A percentile compares a stretch with the other conserved stretches of the same genome.
These are phyloP conservation scores for Phocides pigmalion DNA, from an alignment of 1,140 invertebrate species.

Conservation along the genomic window DNA sequence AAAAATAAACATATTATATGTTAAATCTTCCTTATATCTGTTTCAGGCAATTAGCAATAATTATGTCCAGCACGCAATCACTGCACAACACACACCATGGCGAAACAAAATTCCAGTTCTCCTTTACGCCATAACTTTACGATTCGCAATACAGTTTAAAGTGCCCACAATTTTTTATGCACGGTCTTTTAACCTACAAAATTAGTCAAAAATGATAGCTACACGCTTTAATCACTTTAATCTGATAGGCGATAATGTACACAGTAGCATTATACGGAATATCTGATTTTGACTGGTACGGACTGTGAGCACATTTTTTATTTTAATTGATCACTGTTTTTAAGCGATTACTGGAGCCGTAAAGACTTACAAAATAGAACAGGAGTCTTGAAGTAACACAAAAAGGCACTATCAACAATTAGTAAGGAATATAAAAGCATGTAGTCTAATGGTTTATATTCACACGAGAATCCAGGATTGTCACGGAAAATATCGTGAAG, in stretches of 20 bases:
- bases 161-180: background rate
- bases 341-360: no score
- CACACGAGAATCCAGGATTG: no score
- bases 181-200: slow-evolving; percentile 4
- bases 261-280: background rate
- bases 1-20: no score
- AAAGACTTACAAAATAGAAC: no score
- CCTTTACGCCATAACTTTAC: slow-evolving; percentile 3
- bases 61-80: slow-evolving; percentile 10
- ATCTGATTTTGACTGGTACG: background rate
- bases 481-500: no score
- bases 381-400: no score
- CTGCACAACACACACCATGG: background rate
- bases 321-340: no score
- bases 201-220: slow-evolving; percentile 4
- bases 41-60: slow-evolving; percentile 6
- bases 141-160: background rate
- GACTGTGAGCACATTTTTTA: background rate
- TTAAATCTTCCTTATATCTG: slow-evolving; percentile 8
- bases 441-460: no score
- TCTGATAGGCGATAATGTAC: background rate
- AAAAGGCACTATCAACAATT: no score
- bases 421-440: no score
- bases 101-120: slow-evolving; percentile 10
- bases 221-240: slow-evolving; percentile 3